A percentile compares a stretch with the other conserved stretches of the same genome.
Evolutionary conservation across 2,113 vertebrate genomes (phyloP).

Genomic region (Oryzias javanicus): DNA sequence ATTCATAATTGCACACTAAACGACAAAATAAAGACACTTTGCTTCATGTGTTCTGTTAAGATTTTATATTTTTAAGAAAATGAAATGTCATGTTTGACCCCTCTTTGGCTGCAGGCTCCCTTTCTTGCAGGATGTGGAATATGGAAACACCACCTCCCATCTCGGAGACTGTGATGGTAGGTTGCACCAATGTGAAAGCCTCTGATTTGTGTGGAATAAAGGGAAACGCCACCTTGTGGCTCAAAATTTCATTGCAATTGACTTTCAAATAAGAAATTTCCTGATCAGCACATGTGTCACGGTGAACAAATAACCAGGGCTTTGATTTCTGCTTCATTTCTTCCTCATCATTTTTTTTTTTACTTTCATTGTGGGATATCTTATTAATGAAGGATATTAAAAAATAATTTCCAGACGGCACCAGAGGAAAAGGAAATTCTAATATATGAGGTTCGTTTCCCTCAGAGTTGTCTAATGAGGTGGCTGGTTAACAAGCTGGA

Average conservation of each 20-base stretch:
- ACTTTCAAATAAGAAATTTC: conserved; percentile 13
- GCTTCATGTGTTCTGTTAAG: background rate
- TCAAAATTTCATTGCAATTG: conserved; percentile 29
- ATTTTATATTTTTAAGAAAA: background rate
- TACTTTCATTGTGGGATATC: conserved; percentile 39
- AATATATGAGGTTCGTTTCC: conserved; percentile 33
- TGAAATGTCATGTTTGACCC: conserved; percentile 20
- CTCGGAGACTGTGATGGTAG: conserved; percentile 94
- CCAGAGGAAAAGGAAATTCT: conserved; percentile 10
- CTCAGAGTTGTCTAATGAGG: conserved; percentile 27
- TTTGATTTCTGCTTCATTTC: conserved; percentile 30
- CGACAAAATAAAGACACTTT: background rate
- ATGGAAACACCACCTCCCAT: conserved; percentile 87
- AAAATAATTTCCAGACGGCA: conserved; percentile 22
- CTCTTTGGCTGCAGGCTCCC: conserved; percentile 72
- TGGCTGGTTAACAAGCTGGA: conserved; percentile 20
- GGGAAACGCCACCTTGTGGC: conserved; percentile 62
- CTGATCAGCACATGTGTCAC: conserved; percentile 19
- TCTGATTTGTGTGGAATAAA: conserved; percentile 8
- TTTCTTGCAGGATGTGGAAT: conserved; percentile 90
- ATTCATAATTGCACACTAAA: background rate
- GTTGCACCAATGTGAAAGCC: conserved; percentile 54
- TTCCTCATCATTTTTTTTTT: conserved; percentile 24
- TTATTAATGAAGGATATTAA: conserved; percentile 52
- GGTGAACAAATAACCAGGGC: conserved; percentile 15